Base-by-base conservation (phyloP, 2,797 vertebrate genomes). In the Coranthus polyacanthus region DNA sequence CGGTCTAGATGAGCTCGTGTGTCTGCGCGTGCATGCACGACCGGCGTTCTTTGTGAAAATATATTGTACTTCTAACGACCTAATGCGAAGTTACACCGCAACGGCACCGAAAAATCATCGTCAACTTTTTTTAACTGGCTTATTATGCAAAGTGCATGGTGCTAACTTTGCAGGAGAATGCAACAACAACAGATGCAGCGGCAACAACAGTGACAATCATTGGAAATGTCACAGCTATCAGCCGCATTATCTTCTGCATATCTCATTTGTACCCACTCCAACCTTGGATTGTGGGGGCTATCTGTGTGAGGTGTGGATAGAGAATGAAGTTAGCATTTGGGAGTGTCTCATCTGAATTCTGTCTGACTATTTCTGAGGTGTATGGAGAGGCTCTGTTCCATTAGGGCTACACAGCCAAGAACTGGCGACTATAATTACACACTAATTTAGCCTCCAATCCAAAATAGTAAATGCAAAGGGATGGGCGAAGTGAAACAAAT, bases 351-450 rank as follows among this genome's bases (percentile, higher is more conserved):
- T 86, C 85, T 78, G 69, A 79, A 88, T 85, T 75, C 59, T 75
- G 79, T 79, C 80, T 72, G 75, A 62, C 72, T 72, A 72, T 79
- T 75, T 79, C 54, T 4, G 59, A 58, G 73, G 72, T 80, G 65
- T 70, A 79, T 60, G 54, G 59, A 83, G 77, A 76, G 65, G 59
- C 76, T 75, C 74, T 72, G 65, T 79, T 88, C 83, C 75, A 87
- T 87, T 84, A 83, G 49, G 79, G 77, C 76, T 51, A 68, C 75
- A 56, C 78, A 67, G 82, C 82, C 82, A 72, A 75, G 71, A 86
- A 82, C 79, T 29, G 12, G 47, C 18, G 61, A 82, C 75, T 75
- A 81, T 85, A 91, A 92, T 91, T 88, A 88, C 79, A 72, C 60
- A 59, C 69, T 85, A 84, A 85, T 90, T 87, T 84, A 78, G 73